phyloP scores from a whole-genome alignment of 2,797 vertebrate species.

The Ctenopoma multispine region DNA sequence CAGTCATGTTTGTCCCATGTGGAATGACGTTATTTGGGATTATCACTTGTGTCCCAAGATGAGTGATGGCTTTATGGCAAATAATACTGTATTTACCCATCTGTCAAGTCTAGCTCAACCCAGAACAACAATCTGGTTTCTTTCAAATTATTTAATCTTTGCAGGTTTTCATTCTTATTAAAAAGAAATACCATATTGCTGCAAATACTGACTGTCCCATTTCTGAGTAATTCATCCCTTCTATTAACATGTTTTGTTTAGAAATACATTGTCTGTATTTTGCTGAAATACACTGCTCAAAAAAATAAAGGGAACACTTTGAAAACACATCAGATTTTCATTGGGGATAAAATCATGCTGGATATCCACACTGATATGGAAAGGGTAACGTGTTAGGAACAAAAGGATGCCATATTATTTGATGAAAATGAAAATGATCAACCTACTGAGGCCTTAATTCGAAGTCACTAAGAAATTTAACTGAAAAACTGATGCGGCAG shows the following conservation, averaged over 20 bases:
- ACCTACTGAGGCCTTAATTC: too few relatives aligned
- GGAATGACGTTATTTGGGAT: slow-evolving; percentile 52
- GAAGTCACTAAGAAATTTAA: too few relatives aligned
- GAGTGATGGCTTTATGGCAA: slow-evolving; percentile 42
- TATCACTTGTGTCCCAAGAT: slow-evolving; percentile 51
- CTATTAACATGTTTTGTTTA: slow-evolving; percentile 20
- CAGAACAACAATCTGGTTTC: slow-evolving; percentile 29
- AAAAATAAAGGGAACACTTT: too few relatives aligned
- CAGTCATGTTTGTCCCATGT: slow-evolving; percentile 33
- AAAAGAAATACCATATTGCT: slow-evolving; percentile 7
- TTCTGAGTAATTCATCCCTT: slow-evolving; percentile 14
- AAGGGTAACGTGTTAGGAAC: too few relatives aligned
- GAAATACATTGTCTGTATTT: slow-evolving; percentile 40
- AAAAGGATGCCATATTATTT: too few relatives aligned
- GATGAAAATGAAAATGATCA: too few relatives aligned
- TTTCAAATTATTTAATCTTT: slow-evolving; percentile 27
- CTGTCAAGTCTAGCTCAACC: slow-evolving; percentile 36
- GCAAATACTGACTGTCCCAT: slow-evolving; percentile 20
- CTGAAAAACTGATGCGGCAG: too few relatives aligned
- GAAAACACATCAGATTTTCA: too few relatives aligned
- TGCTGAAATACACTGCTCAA: too few relatives aligned
- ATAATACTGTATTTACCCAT: slow-evolving; percentile 50
- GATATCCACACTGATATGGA: too few relatives aligned
- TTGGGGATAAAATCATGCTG: too few relatives aligned
- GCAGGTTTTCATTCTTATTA: slow-evolving; percentile 1